Base-by-base conservation (phyloP, 2,888 invertebrate genomes). In the Homarus gammarus region DNA sequence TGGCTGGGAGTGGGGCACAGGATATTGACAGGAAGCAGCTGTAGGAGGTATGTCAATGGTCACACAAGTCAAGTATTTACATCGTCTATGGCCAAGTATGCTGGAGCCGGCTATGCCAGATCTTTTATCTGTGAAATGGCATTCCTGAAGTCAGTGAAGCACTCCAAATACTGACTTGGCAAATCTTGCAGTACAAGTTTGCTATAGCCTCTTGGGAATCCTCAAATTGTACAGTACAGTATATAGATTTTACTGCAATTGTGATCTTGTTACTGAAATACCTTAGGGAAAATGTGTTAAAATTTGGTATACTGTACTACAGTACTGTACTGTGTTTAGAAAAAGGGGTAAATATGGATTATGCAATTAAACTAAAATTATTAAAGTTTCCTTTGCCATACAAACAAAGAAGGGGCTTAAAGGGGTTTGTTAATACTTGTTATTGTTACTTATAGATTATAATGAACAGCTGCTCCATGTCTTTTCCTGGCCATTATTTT, bases 381-480 rank as follows among this genome's bases (percentile, higher is more conserved):
- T 3, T 44, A 10, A 10, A 10, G 44, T 0, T 49, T 49, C n/a
- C 18, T 64, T 27, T 27, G 12, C 1, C 27, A 64, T 27, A 22
- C 27, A 64, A 64, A n/a, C 6, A 64, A 27, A 15, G 5, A 27
- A 64, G 18, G 64, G 27, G 1, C 22, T 64, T 44, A 8, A 5
- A 8, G 44, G 44, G 44, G 6, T 12, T 44, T 5, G 12, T 44
- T 44, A 44, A 44, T 44, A 44, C 12, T 5, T 64, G 22, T 64
- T 27, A 64, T 27, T 56, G 18, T 18, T 56, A 18, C 22, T 22
- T 12, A 27, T 27, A 64, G n/a, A 22, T 18, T 18, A 56, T 12
- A 56, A n/a, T 64, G n/a, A 51, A 51, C 78, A 79, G 78, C 78
- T 79, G 78, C 78, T 79, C 78, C 56, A 56, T 79, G 56, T 56